Conservation (phyloP, 92 coral and sea anemone species). For the Bergia sp. region DNA sequence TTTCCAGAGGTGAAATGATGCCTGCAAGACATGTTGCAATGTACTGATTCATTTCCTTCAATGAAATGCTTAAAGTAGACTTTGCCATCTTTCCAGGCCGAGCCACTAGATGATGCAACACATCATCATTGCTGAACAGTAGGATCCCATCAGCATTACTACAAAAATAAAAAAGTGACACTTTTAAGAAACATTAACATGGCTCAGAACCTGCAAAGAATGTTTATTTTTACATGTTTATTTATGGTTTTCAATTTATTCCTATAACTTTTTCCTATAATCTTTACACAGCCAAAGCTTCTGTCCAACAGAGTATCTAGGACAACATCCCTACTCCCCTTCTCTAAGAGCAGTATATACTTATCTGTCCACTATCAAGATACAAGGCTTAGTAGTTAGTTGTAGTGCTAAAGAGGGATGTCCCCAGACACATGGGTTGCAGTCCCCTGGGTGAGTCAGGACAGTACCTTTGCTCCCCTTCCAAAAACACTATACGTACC, state of each 20-base stretch:
- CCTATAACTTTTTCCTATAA: too few relatives aligned
- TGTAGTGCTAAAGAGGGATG: slow-evolving; percentile 80
- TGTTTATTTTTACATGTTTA: not conserved
- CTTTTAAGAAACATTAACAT: not conserved
- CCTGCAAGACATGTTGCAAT: slow-evolving; percentile 87
- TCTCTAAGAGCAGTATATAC: not conserved
- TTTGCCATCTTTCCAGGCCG: slow-evolving; percentile 46
- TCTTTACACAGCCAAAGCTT: too few relatives aligned
- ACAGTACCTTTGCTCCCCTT: not conserved
- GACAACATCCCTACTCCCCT: not conserved
- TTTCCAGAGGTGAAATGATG: slow-evolving; percentile 73
- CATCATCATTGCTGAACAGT: slow-evolving; percentile 84
- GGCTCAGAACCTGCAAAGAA: too few relatives aligned
- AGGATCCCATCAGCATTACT: slow-evolving; percentile 82
- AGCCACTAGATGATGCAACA: slow-evolving; percentile 67
- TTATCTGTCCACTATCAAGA: slow-evolving; percentile 34
- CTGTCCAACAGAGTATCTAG: not conserved
- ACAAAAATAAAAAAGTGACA: slow-evolving; percentile 5
- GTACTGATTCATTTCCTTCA: slow-evolving; percentile 76
- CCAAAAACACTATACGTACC: slow-evolving; percentile 41
- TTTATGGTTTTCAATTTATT: too few relatives aligned
- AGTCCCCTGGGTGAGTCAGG: not conserved
- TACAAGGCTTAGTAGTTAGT: slow-evolving; percentile 75
- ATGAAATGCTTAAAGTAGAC: slow-evolving; percentile 62
- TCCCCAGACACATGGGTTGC: slow-evolving; percentile 57